A percentile compares a stretch with the other conserved stretches of the same genome.
These are phyloP conservation scores for Penaeus japonicus DNA, from an alignment of 1,140 invertebrate genomes.

Conservation along the genomic window DNA sequence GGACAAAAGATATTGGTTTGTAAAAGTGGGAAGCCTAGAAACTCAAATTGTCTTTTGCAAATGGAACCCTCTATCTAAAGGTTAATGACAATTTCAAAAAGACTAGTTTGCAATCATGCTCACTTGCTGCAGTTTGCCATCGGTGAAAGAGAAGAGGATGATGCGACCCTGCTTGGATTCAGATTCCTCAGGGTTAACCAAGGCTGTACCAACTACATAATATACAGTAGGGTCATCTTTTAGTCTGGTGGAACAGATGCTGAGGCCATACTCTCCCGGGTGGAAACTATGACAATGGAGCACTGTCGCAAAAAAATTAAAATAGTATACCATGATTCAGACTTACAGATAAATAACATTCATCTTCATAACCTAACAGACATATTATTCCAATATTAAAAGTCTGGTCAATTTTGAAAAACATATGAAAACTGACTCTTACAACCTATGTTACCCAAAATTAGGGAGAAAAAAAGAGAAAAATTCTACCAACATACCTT, in stretches of 20 bases:
- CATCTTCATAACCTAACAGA: neutral
- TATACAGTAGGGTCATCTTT: conserved; percentile 92
- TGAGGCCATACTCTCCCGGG: conserved; percentile 87
- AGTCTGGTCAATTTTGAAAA: neutral
- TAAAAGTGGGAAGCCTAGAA: neutral
- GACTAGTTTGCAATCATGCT: neutral
- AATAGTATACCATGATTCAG: neutral
- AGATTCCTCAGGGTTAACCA: conserved; percentile 92
- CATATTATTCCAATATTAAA: neutral
- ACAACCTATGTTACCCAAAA: no score
- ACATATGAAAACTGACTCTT: no score
- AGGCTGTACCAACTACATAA: conserved; percentile 92
- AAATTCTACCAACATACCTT: conserved; percentile 68
- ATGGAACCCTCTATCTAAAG: neutral
- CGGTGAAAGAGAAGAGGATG: conserved; percentile 89
- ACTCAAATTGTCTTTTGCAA: no score
- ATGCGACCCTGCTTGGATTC: conserved; percentile 89
- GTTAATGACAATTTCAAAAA: neutral
- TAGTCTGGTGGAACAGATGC: conserved; percentile 86
- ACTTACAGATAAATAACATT: neutral
- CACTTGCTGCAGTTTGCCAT: conserved; percentile 78
- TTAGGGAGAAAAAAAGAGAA: neutral
- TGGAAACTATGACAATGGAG: conserved; percentile 92
- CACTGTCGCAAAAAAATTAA: conserved; percentile 68
- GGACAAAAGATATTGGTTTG: conserved; percentile 60